Evolutionary conservation across 1,140 invertebrate genomes (phyloP), one percentile per base, ranked within the genome.

Genomic region (Spodoptera frugiperda): DNA sequence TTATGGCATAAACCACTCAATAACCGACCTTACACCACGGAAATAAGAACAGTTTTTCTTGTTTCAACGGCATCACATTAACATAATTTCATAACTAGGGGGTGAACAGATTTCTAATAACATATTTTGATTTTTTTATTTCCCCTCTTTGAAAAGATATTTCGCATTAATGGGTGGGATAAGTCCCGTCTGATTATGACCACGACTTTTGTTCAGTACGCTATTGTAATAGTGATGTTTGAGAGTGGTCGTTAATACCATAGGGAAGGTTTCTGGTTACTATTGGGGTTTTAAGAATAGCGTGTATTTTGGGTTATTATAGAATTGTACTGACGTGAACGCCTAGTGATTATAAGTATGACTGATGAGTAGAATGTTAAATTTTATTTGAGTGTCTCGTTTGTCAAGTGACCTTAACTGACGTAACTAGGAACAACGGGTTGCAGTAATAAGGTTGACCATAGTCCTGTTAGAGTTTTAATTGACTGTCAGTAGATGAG

Each of bases 61-160:
- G 71, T 76, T 54, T 55, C 19, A 19, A 46, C 77, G 80, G 79
- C 65, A 72, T 71, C 53, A 78, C 74, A 91, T 90, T 91, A 89
- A 75, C 88, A 91, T 91, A 91, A 90, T 91, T 89, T 90, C 88
- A 90, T 91, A 91, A 87, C 85, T 80, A 87, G 83, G 88, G 54
- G 89, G 88, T 77, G 85, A 82, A 74, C 71, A 79, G 83, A 87
- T 87, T 87, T 88, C 80, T 90, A 87, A 89, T 91, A 89, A 84
- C 85, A 87, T 89, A 90, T 89, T 92, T 87, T 87, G 86, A 87
- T 90, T 88, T 89, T 87, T 89, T 89, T 87, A 82, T 85, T 81
- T 68, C 77, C 59, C 76, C 55, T 61, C 21, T 76, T 78, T 78
- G 71, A 78, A 82, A 73, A 88, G 82, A 83, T 86, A 87, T 86